Percentiles rank a stretch among this genome's conserved stretches.
Conservation (phyloP, 2,888 invertebrate species). For the Mesorhabditis belari region DNA sequence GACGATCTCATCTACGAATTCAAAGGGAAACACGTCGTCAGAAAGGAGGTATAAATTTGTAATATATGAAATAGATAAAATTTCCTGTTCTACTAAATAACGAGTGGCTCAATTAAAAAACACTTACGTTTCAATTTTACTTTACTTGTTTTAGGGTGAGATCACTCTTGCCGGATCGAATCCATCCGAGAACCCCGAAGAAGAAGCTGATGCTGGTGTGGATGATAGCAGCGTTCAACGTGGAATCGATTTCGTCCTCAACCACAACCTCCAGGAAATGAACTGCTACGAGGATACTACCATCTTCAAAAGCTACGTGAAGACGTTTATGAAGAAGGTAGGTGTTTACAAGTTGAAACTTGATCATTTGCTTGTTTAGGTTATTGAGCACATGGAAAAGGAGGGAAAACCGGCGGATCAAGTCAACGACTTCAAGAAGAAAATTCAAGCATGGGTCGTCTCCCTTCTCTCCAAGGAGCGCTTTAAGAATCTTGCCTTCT, state of each 20-base stretch:
- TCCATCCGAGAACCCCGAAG: slow-evolving; percentile 78
- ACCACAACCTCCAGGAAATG: slow-evolving; percentile 66
- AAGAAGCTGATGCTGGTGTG: slow-evolving; percentile 66
- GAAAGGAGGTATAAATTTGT: slow-evolving; percentile 29
- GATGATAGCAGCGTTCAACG: slow-evolving; percentile 63
- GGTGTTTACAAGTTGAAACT: too few species aligned
- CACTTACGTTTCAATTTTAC: too few species aligned
- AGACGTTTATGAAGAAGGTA: slow-evolving; percentile 90
- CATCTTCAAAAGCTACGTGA: slow-evolving; percentile 77
- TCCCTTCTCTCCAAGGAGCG: slow-evolving; percentile 42
- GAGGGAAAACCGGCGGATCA: slow-evolving; percentile 47
- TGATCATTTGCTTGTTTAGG: not conserved
- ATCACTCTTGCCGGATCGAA: slow-evolving; percentile 79
- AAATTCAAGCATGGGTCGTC: slow-evolving; percentile 49
- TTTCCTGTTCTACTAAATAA: too few species aligned
- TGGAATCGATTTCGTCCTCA: slow-evolving; percentile 86
- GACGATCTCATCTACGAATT: slow-evolving; percentile 84
- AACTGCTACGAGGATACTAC: slow-evolving; percentile 74
- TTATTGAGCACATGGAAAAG: slow-evolving; percentile 58
- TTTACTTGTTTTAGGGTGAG: slow-evolving; percentile 61
- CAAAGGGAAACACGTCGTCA: slow-evolving; percentile 62
- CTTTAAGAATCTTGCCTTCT: slow-evolving; percentile 52
- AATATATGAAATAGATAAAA: too few species aligned
- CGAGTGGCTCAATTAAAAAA: too few species aligned
- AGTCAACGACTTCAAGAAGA: slow-evolving; percentile 50